These are phyloP conservation scores for Euplexia lucipara DNA, from an alignment of 2,888 invertebrate species.

Conservation along the genomic window DNA sequence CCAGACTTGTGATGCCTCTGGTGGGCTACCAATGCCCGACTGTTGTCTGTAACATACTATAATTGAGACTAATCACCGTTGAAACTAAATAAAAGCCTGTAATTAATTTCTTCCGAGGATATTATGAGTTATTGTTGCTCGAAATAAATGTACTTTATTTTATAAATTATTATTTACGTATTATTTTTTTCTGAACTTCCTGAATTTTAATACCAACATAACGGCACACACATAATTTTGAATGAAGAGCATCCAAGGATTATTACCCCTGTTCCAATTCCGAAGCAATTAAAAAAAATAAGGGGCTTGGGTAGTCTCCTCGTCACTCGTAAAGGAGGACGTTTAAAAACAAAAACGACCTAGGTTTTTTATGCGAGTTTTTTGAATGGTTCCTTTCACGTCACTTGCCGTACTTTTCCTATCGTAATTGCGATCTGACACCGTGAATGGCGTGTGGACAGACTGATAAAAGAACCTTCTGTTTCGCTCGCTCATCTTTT, in stretches of 20 bases:
- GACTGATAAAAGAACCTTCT: conserved; percentile 64
- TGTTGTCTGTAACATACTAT: too few species aligned
- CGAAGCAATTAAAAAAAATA: conserved; percentile 51
- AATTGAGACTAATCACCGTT: too few species aligned
- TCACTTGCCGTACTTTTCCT: conserved; percentile 71
- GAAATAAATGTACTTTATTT: too few species aligned
- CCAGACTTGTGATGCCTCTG: too few species aligned
- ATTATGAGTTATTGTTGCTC: too few species aligned
- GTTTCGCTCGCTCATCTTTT: conserved; percentile 57
- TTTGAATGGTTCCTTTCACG: conserved; percentile 69
- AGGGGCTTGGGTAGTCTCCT: conserved; percentile 47
- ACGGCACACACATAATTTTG: conserved; percentile 3
- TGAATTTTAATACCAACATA: not conserved
- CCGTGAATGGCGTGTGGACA: conserved; percentile 71
- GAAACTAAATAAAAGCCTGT: too few species aligned
- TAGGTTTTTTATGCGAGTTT: conserved; percentile 64
- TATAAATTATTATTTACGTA: too few species aligned
- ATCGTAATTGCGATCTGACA: conserved; percentile 79
- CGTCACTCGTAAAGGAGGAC: conserved; percentile 56
- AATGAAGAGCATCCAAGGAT: conserved; percentile 13
- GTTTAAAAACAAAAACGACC: conserved; percentile 62
- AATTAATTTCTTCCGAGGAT: too few species aligned
- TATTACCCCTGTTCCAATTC: conserved; percentile 30
- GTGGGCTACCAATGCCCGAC: too few species aligned
- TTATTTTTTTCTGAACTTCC: not conserved